These are phyloP conservation scores for Lacerta bilineata DNA, from an alignment of 2,797 vertebrate species.

Conservation along the genomic window DNA sequence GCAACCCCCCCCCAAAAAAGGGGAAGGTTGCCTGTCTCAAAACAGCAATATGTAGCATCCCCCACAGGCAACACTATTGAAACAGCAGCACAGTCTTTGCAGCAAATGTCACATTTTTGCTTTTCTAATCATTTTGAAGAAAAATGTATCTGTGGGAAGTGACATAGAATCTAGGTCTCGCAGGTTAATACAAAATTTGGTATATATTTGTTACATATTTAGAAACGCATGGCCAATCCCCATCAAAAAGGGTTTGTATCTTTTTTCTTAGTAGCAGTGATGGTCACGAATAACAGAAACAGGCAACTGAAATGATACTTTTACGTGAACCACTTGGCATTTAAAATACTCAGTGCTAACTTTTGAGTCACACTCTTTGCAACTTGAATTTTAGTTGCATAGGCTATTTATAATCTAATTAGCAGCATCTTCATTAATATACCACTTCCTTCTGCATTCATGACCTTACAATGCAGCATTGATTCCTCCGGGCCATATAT, in stretches of 20 bases:
- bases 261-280: neutral
- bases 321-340: neutral
- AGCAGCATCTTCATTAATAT: neutral
- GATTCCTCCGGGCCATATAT: neutral
- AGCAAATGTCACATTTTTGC: neutral
- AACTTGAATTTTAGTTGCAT: neutral
- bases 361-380: neutral
- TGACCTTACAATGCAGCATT: neutral
- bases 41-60: neutral
- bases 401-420: neutral
- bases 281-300: neutral
- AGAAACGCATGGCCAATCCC: neutral
- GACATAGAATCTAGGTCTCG: neutral
- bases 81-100: neutral
- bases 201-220: neutral
- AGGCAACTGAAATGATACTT: neutral
- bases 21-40: neutral
- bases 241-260: neutral
- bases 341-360: neutral
- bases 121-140: neutral
- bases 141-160: neutral
- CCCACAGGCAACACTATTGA: neutral
- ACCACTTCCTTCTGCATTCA: neutral
- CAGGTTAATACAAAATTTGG: neutral
- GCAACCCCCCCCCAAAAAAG: neutral